Conservation (phyloP, 2,888 invertebrate genomes). For the Chymomyza caudatula region DNA sequence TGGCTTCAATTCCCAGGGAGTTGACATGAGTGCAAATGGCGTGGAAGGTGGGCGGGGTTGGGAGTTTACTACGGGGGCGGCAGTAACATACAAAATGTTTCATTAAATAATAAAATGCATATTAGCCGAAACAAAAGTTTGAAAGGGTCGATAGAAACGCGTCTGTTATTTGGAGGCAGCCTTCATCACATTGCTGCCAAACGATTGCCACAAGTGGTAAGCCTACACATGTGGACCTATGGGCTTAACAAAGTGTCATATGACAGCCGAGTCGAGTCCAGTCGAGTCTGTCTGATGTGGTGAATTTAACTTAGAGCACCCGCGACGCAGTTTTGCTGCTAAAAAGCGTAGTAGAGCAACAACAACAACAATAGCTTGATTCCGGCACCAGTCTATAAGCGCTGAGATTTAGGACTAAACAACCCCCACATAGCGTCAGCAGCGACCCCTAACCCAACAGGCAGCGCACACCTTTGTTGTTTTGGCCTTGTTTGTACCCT, state of each 20-base stretch:
- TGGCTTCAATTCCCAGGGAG: conserved; percentile 19
- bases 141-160: neutral
- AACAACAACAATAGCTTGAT: neutral
- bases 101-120: conserved; percentile 56
- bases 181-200: neutral
- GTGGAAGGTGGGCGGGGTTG: conserved; percentile 6
- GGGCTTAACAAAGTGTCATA: neutral
- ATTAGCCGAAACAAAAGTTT: conserved; percentile 29
- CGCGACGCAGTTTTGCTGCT: neutral
- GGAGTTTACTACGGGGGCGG: neutral
- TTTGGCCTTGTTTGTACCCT: neutral
- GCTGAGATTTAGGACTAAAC: neutral
- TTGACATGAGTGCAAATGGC: conserved; percentile 9
- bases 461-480: conserved; percentile 2
- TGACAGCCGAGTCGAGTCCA: neutral
- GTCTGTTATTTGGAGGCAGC: neutral
- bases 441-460: neutral
- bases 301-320: neutral
- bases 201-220: neutral
- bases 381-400: neutral
- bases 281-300: neutral
- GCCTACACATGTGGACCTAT: neutral
- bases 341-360: neutral
- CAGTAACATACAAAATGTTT: conserved; percentile 34
- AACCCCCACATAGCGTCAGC: neutral